Base-by-base conservation (phyloP, 2,113 vertebrate genomes). In the Cisticola juncidis region DNA sequence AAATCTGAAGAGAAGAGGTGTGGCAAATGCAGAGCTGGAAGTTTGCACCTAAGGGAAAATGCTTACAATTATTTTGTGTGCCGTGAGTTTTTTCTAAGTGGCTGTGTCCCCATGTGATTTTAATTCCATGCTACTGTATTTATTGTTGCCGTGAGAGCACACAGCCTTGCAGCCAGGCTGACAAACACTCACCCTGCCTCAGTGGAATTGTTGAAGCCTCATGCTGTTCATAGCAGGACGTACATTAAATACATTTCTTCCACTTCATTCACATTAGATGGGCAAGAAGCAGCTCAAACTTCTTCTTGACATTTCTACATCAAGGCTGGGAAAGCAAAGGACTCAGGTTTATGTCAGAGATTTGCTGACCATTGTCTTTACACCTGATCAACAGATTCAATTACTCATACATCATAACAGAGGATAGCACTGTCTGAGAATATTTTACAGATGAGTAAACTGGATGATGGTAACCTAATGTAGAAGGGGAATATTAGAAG, bases 221-320 rank as follows among this genome's bases (percentile, higher is more conserved):
- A 93, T 73, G 69, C 95, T 60, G 71, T 58, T 96, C 86, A 42
- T 95, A 94, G 88, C 44, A 94, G 77, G 90, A 92, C 81, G 54
- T 85, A 72, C 80, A 79, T 88, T 88, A 91, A 95, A 92, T 94
- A 93, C 85, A 95, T 97, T 97, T 97, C 47, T 97, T 97, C 92
- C 78, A 78, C 65, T 86, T 78, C 36, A 13, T 76, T 93, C 86
- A 88, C 22, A 1, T 35, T 31, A 44, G 51, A 86, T 90, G 91
- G 71, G 51, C 82, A 88, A 90, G 90, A 80, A 90, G 81, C 81
- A 54, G 3, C 76, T 92, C 82, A 90, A 78, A 60, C 33, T 94
- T 87, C 45, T 76, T 51, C 48, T 87, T 92, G 87, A 68, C 40
- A 70, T 82, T 91, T 92, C 65, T 82, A 4, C 15, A 23, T 42